Percentiles rank a stretch among this genome's conserved stretches.
These are phyloP conservation scores for Manis crassicaudata DNA, from an alignment of 2,797 vertebrate genomes.

Conservation along the genomic window DNA sequence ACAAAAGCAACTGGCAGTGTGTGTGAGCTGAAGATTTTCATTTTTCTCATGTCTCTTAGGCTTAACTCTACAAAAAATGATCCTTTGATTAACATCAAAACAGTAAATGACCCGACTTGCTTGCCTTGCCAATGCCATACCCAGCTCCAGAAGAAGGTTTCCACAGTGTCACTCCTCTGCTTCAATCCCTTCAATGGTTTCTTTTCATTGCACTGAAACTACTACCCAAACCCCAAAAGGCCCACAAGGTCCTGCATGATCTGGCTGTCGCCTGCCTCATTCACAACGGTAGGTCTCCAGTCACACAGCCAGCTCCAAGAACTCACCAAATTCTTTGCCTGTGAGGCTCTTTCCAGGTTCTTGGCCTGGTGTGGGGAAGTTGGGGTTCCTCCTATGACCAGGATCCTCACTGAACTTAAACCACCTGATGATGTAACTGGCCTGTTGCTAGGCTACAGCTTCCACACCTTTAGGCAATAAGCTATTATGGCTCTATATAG, in stretches of 20 bases:
- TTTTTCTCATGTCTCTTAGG: neutral
- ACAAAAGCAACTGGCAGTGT: neutral
- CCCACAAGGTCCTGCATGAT: neutral
- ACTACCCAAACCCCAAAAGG: neutral
- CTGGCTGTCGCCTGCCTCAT: neutral
- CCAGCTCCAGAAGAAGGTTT: neutral
- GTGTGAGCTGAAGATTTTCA: neutral
- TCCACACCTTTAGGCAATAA: too few species aligned
- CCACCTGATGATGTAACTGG: too few species aligned
- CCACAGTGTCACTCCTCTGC: neutral
- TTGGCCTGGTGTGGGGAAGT: neutral
- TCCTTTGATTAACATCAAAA: neutral
- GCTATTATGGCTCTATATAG: too few species aligned
- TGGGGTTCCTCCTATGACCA: too few species aligned
- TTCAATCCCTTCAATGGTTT: neutral
- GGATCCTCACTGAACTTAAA: too few species aligned
- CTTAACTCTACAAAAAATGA: neutral
- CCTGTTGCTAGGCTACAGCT: too few species aligned
- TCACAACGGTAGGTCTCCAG: neutral
- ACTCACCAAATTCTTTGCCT: neutral
- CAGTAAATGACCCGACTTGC: neutral
- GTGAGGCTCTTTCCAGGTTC: neutral
- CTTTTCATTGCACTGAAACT: neutral
- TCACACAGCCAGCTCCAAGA: neutral
- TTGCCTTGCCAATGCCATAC: neutral